Evolutionary conservation across 2,113 vertebrate genomes (phyloP).

Genomic region (Axis porcinus): DNA sequence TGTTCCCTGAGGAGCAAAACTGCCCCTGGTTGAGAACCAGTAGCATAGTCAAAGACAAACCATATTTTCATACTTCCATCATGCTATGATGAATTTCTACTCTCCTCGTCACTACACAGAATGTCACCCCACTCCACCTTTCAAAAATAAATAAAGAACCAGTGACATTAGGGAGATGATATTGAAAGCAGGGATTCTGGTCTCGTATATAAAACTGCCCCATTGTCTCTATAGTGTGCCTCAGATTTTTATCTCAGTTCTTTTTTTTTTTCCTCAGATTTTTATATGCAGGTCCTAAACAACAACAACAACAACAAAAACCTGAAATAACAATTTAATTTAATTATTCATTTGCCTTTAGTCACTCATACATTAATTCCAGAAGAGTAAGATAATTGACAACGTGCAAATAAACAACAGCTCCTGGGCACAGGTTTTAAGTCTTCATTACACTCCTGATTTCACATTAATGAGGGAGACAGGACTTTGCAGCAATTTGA

Average conservation of each 20-base stretch:
- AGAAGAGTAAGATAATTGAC: neutral
- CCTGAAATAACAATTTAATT: neutral
- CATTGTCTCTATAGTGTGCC: neutral
- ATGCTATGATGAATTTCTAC: neutral
- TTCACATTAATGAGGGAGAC: neutral
- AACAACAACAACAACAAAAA: neutral
- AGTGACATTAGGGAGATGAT: neutral
- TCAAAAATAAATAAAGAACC: neutral
- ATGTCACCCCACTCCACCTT: neutral
- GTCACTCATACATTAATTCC: neutral
- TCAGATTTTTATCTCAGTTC: neutral
- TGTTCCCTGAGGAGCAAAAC: neutral
- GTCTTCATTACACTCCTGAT: neutral
- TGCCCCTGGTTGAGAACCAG: neutral
- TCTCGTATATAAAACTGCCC: neutral
- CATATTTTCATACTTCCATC: neutral
- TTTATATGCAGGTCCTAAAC: neutral
- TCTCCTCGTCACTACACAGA: neutral
- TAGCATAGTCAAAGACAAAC: neutral
- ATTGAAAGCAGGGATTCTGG: neutral
- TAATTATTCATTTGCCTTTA: conserved; percentile 19
- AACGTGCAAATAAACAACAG: conserved; percentile 27
- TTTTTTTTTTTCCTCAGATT: neutral
- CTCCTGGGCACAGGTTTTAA: neutral
- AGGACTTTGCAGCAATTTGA: neutral